phyloP scores from a whole-genome alignment of 2,888 invertebrate species.

The Chrysolina americana region DNA sequence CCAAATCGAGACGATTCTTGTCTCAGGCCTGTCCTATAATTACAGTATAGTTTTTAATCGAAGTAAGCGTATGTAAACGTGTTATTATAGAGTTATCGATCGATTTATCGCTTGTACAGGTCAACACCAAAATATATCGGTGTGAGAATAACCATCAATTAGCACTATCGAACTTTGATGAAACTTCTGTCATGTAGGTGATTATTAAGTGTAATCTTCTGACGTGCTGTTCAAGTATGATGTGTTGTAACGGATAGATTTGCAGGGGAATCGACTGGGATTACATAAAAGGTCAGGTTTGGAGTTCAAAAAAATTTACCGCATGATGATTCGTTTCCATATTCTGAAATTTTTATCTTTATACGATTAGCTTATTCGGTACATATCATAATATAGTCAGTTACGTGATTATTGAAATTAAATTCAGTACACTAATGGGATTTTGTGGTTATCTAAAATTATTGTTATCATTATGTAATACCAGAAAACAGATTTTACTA shows the following conservation, averaged over 20 bases:
- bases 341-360: too few species aligned
- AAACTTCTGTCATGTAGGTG: constrained; percentile 41
- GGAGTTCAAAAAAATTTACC: neutral
- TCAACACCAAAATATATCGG: constrained; percentile 42
- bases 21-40: constrained; percentile 15
- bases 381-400: too few species aligned
- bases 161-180: constrained; percentile 49
- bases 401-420: too few species aligned
- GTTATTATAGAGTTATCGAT: constrained; percentile 32
- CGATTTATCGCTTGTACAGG: constrained; percentile 37
- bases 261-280: neutral
- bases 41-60: constrained; percentile 22
- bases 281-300: neutral
- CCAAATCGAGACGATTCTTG: neutral
- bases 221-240: constrained; percentile 13
- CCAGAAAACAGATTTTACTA: too few species aligned
- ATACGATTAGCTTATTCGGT: too few species aligned
- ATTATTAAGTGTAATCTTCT: constrained; percentile 29
- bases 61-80: constrained; percentile 15
- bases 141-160: constrained; percentile 48
- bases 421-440: too few species aligned
- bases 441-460: too few species aligned
- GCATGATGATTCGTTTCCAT: too few species aligned
- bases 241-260: neutral
- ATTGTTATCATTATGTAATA: too few species aligned